Percentiles rank a stretch among this genome's conserved stretches.
These are phyloP conservation scores for Idris sp. DNA, from an alignment of 1,140 invertebrate genomes.

Conservation along the genomic window DNA sequence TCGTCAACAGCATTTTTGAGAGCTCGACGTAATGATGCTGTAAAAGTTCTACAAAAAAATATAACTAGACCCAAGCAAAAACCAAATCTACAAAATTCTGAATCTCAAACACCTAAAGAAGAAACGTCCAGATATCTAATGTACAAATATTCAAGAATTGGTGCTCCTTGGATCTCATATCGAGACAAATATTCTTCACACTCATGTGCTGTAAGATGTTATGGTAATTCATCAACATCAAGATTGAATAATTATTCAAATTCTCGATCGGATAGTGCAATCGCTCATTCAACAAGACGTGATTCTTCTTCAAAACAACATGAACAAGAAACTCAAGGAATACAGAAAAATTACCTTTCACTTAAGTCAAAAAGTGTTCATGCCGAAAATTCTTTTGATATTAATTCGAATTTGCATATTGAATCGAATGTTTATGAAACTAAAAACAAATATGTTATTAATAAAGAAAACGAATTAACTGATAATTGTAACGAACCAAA, in stretches of 20 bases:
- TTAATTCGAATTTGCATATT: conserved; percentile 26
- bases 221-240: conserved; percentile 42
- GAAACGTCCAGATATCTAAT: conserved; percentile 82
- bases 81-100: conserved; percentile 81
- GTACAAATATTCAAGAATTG: conserved; percentile 79
- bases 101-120: conserved; percentile 83
- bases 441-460: conserved; percentile 45
- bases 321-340: conserved; percentile 25
- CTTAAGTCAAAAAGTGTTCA: conserved; percentile 47
- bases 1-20: conserved; percentile 81
- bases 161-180: conserved; percentile 82
- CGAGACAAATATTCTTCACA: conserved; percentile 78
- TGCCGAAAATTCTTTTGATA: conserved; percentile 33
- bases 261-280: conserved; percentile 53
- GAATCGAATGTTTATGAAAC: conserved; percentile 40
- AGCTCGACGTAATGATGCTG: conserved; percentile 83
- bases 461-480: conserved; percentile 51
- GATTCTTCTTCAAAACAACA: conserved; percentile 50
- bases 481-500: conserved; percentile 57
- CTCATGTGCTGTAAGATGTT: conserved; percentile 62
- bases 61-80: conserved; percentile 79
- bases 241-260: conserved; percentile 67
- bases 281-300: conserved; percentile 55
- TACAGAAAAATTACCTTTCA: conserved; percentile 38
- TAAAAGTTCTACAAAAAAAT: conserved; percentile 84